Conservation (phyloP, 2,113 vertebrate genomes). For the Thalassoma bifasciatum region DNA sequence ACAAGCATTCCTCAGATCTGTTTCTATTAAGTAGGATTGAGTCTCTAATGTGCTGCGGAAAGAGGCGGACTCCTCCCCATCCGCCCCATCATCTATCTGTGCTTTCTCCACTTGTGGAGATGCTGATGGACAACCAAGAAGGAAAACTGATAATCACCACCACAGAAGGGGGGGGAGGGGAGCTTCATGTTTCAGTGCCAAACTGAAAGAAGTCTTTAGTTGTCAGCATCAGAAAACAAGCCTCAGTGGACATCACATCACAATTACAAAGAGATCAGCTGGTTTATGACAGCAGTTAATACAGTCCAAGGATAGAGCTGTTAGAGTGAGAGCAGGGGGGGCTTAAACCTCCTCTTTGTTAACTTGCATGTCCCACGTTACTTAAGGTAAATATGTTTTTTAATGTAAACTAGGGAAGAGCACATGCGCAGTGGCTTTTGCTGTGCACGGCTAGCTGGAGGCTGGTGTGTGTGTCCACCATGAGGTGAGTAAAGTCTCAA, state of each 20-base stretch:
- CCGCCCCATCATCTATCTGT: slow-evolving; percentile 43
- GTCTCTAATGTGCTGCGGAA: slow-evolving; percentile 48
- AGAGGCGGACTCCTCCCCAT: slow-evolving; percentile 39
- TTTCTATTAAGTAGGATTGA: slow-evolving; percentile 69
- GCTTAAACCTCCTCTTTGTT: slow-evolving; percentile 22
- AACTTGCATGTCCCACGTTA: too few relatives aligned
- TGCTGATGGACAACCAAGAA: slow-evolving; percentile 49
- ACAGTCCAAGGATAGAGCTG: background rate
- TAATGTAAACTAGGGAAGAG: too few relatives aligned
- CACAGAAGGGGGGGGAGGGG: slow-evolving; percentile 17
- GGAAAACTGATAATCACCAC: slow-evolving; percentile 53
- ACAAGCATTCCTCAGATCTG: slow-evolving; percentile 79
- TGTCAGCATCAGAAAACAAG: slow-evolving; percentile 9
- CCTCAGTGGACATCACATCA: slow-evolving; percentile 27
- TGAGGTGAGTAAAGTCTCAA: too few relatives aligned
- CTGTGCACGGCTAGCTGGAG: too few relatives aligned
- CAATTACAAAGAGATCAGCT: background rate
- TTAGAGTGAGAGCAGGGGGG: background rate
- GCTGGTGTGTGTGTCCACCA: too few relatives aligned
- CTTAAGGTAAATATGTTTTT: too few relatives aligned
- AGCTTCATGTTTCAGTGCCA: slow-evolving; percentile 41
- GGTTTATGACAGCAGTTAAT: slow-evolving; percentile 24
- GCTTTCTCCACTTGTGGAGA: slow-evolving; percentile 39
- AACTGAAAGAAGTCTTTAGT: slow-evolving; percentile 35
- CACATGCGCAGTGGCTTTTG: too few relatives aligned